Conservation (phyloP, 1,140 invertebrate species). For the Homalodisca vitripennis region DNA sequence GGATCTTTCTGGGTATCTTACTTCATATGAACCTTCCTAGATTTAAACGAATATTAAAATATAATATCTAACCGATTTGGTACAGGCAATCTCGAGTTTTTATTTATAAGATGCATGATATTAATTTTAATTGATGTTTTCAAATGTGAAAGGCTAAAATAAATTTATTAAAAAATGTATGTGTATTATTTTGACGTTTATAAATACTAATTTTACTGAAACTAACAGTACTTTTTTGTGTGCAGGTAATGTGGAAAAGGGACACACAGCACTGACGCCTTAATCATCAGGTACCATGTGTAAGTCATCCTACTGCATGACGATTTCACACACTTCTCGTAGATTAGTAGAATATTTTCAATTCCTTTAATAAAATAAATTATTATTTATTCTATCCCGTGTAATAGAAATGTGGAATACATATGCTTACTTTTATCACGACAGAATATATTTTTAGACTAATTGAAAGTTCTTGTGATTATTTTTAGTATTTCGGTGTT, state of each 20-base stretch:
- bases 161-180: no score
- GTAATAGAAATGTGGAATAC: not conserved
- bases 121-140: no score
- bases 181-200: not conserved
- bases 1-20: no score
- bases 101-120: no score
- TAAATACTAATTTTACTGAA: not conserved
- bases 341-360: not conserved
- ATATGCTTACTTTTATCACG: not conserved
- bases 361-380: not conserved
- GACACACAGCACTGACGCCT: not conserved
- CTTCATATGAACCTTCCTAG: no score
- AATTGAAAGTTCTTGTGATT: no score
- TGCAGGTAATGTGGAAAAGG: conserved; percentile 11
- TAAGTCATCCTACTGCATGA: conserved; percentile 20
- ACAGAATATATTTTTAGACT: not conserved
- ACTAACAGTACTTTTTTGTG: not conserved
- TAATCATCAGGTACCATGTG: conserved; percentile 21
- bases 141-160: no score
- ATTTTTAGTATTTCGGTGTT: no score
- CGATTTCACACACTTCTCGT: not conserved
- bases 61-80: no score
- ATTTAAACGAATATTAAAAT: no score
- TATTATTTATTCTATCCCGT: not conserved
- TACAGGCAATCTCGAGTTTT: no score